Percentiles rank a stretch among this genome's conserved stretches.
phyloP scores from a whole-genome alignment of 1,140 invertebrate genomes.

The Mylabris phalerata region DNA sequence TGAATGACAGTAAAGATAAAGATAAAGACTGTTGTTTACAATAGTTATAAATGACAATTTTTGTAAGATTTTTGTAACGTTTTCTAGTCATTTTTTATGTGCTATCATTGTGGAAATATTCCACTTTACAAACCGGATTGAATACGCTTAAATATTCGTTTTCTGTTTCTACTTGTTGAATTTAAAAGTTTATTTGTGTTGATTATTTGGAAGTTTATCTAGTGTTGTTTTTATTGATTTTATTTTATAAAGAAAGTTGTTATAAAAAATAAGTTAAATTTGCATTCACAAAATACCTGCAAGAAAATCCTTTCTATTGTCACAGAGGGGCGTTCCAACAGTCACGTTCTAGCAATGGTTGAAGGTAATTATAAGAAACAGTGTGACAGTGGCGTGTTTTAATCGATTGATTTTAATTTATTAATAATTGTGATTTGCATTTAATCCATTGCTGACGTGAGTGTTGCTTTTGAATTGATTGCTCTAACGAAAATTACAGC shows the following conservation, averaged over 20 bases:
- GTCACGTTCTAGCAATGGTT: slow-evolving; percentile 38
- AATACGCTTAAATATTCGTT: slow-evolving; percentile 9
- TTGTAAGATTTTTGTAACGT: slow-evolving; percentile 11
- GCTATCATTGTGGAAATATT: slow-evolving; percentile 22
- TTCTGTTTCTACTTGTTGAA: slow-evolving; percentile 14
- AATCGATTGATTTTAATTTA: slow-evolving; percentile 19
- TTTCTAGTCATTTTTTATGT: slow-evolving; percentile 24
- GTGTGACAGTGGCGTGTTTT: slow-evolving; percentile 24
- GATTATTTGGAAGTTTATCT: slow-evolving; percentile 10
- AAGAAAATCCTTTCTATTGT: background rate
- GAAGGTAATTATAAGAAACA: slow-evolving; percentile 30
- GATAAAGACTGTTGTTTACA: slow-evolving; percentile 35
- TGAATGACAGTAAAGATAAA: slow-evolving; percentile 14
- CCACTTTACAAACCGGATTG: slow-evolving; percentile 19
- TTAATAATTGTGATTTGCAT: background rate
- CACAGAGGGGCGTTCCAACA: slow-evolving; percentile 23
- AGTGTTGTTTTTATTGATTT: background rate
- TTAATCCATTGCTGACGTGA: slow-evolving; percentile 40
- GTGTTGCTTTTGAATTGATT: slow-evolving; percentile 25
- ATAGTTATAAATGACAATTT: slow-evolving; percentile 13
- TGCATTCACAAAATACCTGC: slow-evolving; percentile 21
- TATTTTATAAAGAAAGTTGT: background rate
- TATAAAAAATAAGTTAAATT: background rate
- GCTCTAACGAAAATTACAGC: too few species aligned
- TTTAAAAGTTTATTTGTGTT: slow-evolving; percentile 16